These are phyloP conservation scores for Plumapathes pennacea DNA, from an alignment of 92 coral and sea anemone genomes.

Conservation along the genomic window DNA sequence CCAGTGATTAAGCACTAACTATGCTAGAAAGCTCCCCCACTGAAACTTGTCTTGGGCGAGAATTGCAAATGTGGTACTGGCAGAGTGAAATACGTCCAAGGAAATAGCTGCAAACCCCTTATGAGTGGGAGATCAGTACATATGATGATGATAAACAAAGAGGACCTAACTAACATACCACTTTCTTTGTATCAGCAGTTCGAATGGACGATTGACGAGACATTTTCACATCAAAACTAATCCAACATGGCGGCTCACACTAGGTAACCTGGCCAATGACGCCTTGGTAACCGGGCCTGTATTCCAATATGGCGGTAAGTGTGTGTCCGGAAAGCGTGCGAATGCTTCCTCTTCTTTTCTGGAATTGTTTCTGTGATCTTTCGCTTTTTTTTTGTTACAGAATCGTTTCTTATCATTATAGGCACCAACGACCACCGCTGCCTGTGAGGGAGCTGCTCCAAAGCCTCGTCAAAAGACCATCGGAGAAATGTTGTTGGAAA, in stretches of 20 bases:
- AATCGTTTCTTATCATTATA: background rate
- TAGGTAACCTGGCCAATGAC: conserved; percentile 30
- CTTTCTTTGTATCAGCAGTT: conserved; percentile 90
- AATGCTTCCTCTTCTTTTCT: background rate
- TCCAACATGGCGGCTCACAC: no score
- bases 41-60: no score
- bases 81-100: no score
- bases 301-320: conserved; percentile 67
- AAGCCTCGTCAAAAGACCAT: conserved; percentile 51
- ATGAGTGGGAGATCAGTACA: background rate
- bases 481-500: conserved; percentile 72
- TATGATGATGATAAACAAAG: background rate
- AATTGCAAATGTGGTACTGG: no score
- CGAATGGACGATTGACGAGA: conserved; percentile 95
- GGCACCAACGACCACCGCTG: conserved; percentile 50
- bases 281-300: conserved; percentile 47
- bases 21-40: no score
- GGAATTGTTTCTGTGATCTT: background rate
- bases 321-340: no score
- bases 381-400: background rate
- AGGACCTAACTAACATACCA: conserved; percentile 53
- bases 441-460: conserved; percentile 23
- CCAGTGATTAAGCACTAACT: no score
- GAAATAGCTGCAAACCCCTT: no score
- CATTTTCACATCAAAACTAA: no score